Conservation (phyloP, 2,888 invertebrate genomes). For the Pachymerium ferrugineum region DNA sequence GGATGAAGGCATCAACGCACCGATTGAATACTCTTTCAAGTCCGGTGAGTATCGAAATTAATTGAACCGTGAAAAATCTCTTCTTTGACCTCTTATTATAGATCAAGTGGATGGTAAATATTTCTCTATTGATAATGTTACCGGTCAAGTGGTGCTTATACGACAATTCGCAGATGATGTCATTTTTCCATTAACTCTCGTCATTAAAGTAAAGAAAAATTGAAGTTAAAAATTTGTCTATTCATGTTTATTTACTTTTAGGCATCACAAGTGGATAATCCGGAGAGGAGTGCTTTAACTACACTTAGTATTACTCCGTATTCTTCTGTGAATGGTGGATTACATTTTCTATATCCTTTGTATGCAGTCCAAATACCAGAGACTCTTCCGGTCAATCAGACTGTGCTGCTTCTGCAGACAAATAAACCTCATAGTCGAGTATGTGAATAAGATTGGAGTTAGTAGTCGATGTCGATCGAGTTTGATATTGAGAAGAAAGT, state of each 20-base stretch:
- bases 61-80: not conserved
- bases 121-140: constrained; percentile 60
- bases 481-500: too few species aligned
- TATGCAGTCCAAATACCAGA: constrained; percentile 69
- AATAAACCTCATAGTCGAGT: constrained; percentile 57
- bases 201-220: constrained; percentile 60
- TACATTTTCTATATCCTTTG: constrained; percentile 65
- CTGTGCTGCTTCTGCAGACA: constrained; percentile 63
- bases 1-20: constrained; percentile 69
- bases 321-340: constrained; percentile 52
- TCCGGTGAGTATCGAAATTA: constrained; percentile 44
- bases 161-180: constrained; percentile 56
- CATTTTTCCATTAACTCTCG: constrained; percentile 58
- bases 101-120: constrained; percentile 59
- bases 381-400: constrained; percentile 66
- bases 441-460: too few species aligned
- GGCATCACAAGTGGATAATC: constrained; percentile 77
- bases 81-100: constrained; percentile 43
- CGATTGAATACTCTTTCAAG: constrained; percentile 64
- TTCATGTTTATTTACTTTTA: constrained; percentile 46
- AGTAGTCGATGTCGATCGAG: too few species aligned
- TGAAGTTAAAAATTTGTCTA: not conserved
- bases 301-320: constrained; percentile 65
- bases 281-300: constrained; percentile 78
- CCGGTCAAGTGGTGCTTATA: constrained; percentile 59